Evolutionary conservation across 2,888 invertebrate species (phyloP).

Genomic region (Pollenia angustigena): DNA sequence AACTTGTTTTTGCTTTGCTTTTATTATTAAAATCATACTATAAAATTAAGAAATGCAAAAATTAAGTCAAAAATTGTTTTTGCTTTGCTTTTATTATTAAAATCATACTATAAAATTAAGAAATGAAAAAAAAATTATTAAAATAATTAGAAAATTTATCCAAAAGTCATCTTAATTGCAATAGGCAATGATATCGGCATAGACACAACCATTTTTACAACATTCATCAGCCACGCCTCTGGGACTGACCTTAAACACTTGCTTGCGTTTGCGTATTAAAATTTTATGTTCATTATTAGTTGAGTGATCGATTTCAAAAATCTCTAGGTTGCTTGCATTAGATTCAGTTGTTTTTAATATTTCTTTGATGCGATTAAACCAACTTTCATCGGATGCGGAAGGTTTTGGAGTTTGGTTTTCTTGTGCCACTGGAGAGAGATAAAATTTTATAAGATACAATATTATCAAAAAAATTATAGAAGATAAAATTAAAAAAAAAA

Average conservation of each 20-base stretch:
- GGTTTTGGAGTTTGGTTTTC: neutral
- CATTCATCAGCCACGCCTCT: constrained; percentile 58
- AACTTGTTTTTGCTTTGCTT: constrained; percentile 10
- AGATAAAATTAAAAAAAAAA: no score
- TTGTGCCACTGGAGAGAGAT: constrained; percentile 15
- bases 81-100: constrained; percentile 33
- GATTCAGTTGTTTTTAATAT: constrained; percentile 23
- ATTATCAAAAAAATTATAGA: neutral
- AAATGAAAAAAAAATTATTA: no score
- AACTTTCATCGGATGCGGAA: neutral
- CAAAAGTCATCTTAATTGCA: constrained; percentile 10
- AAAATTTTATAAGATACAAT: neutral
- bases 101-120: no score
- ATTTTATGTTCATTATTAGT: neutral
- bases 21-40: constrained; percentile 10
- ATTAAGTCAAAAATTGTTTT: neutral
- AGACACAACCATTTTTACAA: constrained; percentile 45
- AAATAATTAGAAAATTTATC: neutral
- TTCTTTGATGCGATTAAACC: constrained; percentile 38
- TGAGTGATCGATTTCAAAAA: neutral
- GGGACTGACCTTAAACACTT: neutral
- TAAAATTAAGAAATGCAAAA: no score
- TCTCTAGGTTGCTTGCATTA: neutral
- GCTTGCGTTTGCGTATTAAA: constrained; percentile 35
- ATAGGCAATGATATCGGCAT: constrained; percentile 46